Evolutionary conservation across 2,113 vertebrate species (phyloP), one percentile per base, ranked within the genome.

Genomic region (Hydrolagus affinis): DNA sequence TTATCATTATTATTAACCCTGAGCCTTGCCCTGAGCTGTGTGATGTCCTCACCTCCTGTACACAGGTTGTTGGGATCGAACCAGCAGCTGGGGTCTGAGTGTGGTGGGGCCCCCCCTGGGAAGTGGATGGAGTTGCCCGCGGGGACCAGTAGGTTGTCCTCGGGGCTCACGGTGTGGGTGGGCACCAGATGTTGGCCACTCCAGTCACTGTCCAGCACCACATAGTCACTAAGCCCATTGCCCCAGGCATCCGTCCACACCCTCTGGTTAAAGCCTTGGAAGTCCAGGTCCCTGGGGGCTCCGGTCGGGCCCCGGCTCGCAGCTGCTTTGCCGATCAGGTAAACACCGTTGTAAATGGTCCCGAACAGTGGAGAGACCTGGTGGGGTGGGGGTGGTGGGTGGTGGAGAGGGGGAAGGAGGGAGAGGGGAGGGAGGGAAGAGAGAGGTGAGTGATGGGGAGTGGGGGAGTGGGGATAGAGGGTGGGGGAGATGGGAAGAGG

Each of bases 281-380:
- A 94, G 19, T 94, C 93, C 8, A 93, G 86, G 89, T 94, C 93
- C 85, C 91, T 94, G 0, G 87, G 91, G 87, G 93, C 91, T 75
- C 91, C 91, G 83, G 93, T 94, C 87, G 97, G 85, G 62, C 86
- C 80, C 17, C 94, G 89, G 11, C 75, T 93, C 89, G 94, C 90
- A 85, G 97, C 91, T 85, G 95, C 92, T 60, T 94, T 92, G 25
- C 94, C 95, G 89, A 97, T 59, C 78, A 97, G 91, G 87, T 97
- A 95, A 85, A 97, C 86, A 17, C 95, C 91, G 85, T 97, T 95
- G 85, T 96, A 98, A 90, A 98, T 95, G 66, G 96, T 97, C 73
- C 97, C 97, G 91, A 97, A 98, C 14, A 97, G 92, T 0, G 95
- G 96, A 73, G 94, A 95, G 66, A 96, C 94, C 97, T 98, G 87